Percentiles rank a stretch among this genome's conserved stretches.
Evolutionary conservation across 2,113 vertebrate species (phyloP).

Genomic region (Tiliqua scincoides): DNA sequence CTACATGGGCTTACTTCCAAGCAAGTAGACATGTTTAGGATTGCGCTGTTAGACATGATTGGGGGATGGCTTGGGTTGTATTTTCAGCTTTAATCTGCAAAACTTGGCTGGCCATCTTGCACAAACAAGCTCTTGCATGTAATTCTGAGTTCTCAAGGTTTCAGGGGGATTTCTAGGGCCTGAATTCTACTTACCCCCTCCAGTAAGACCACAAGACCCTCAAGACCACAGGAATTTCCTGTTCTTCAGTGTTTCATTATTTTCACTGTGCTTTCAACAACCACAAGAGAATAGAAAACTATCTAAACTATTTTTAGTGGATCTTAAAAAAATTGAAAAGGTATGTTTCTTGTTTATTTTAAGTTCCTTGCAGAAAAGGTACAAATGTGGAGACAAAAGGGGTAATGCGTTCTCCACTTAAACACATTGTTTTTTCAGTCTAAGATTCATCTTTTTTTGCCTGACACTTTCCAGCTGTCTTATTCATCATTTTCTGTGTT

Average conservation of each 20-base stretch:
- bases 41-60: background rate
- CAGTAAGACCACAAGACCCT: conserved; percentile 3
- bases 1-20: too few species aligned
- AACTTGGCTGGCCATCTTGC: background rate
- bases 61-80: background rate
- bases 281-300: conserved; percentile 40
- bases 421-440: fast-evolving
- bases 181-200: conserved; percentile 39
- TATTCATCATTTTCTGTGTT: background rate
- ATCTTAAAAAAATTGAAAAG: conserved; percentile 31
- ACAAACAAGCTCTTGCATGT: background rate
- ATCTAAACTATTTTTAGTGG: conserved; percentile 16
- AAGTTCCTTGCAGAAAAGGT: background rate
- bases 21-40: too few species aligned
- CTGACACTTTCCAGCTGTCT: background rate
- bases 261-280: conserved; percentile 58
- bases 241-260: conserved; percentile 58
- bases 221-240: conserved; percentile 69
- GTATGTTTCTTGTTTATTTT: background rate
- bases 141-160: conserved; percentile 50
- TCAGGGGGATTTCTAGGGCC: conserved; percentile 51
- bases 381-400: background rate
- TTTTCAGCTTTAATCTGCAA: background rate
- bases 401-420: background rate
- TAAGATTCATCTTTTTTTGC: background rate